phyloP scores from a whole-genome alignment of 1,140 invertebrate genomes.

The Drosophila bipectinata region DNA sequence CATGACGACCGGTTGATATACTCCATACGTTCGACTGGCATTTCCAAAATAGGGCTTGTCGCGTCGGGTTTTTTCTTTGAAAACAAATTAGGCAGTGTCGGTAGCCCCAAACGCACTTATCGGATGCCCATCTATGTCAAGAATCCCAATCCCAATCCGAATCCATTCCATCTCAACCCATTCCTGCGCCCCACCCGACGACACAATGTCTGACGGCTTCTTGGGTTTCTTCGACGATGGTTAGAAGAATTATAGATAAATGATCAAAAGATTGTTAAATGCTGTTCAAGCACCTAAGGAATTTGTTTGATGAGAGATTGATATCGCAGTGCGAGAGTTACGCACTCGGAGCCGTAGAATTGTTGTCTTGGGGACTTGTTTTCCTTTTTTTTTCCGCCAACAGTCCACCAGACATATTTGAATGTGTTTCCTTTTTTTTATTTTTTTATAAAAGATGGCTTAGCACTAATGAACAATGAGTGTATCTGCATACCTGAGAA shows the following conservation, averaged over 20 bases:
- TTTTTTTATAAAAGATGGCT: constrained; percentile 33
- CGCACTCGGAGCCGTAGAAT: constrained; percentile 46
- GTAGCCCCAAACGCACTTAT: constrained; percentile 59
- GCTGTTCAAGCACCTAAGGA: constrained; percentile 73
- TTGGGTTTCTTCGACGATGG: not conserved
- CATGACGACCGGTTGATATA: constrained; percentile 34
- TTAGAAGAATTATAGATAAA: constrained; percentile 54
- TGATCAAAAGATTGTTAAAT: constrained; percentile 76
- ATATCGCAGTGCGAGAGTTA: constrained; percentile 67
- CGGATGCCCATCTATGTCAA: constrained; percentile 58
- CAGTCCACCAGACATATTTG: constrained; percentile 10
- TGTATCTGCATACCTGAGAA: constrained; percentile 37
- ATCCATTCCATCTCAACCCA: constrained; percentile 11
- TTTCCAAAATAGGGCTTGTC: constrained; percentile 43
- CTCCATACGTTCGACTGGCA: constrained; percentile 23
- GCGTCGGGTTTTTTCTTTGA: constrained; percentile 63
- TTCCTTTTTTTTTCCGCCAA: constrained; percentile 19
- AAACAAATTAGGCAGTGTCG: constrained; percentile 61
- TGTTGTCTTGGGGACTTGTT: constrained; percentile 27
- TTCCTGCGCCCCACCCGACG: constrained; percentile 22
- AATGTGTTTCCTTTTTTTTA: no score
- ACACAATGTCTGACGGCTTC: constrained; percentile 63
- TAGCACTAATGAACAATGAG: constrained; percentile 41
- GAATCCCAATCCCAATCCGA: constrained; percentile 32
- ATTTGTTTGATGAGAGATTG: constrained; percentile 78